A percentile compares a stretch with the other conserved stretches of the same genome.
Evolutionary conservation across 1,140 invertebrate genomes (phyloP).

Genomic region (Drosophila micromelanica): DNA sequence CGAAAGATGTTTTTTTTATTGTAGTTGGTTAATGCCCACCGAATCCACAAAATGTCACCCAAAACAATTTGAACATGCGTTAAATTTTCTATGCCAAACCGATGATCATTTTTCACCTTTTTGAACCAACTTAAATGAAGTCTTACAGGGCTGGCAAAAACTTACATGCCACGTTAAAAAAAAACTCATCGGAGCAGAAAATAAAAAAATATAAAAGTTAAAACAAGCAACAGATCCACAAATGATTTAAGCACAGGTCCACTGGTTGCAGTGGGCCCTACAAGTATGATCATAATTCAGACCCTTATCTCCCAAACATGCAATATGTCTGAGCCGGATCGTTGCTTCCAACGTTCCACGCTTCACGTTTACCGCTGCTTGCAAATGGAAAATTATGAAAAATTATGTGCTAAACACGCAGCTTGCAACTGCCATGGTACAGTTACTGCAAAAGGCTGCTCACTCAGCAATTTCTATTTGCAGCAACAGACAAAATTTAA

Average conservation of each 20-base stretch:
- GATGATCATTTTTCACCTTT: constrained; percentile 43
- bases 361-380: constrained; percentile 54
- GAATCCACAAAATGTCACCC: constrained; percentile 27
- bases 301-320: constrained; percentile 74
- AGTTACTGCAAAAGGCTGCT: constrained; percentile 67
- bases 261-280: constrained; percentile 31
- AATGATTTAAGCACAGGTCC: constrained; percentile 21
- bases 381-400: constrained; percentile 64
- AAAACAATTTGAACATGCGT: constrained; percentile 33
- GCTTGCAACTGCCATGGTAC: constrained; percentile 52
- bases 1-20: constrained; percentile 51
- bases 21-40: constrained; percentile 47
- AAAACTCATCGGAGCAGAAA: constrained; percentile 73
- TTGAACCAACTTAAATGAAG: constrained; percentile 15
- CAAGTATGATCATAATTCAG: constrained; percentile 76
- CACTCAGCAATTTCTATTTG: constrained; percentile 43
- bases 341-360: constrained; percentile 22
- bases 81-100: constrained; percentile 27
- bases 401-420: constrained; percentile 75
- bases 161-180: constrained; percentile 45
- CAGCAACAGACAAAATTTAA: not conserved
- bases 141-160: constrained; percentile 10
- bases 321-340: constrained; percentile 65
- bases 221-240: constrained; percentile 43
- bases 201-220: constrained; percentile 59